phyloP scores from a whole-genome alignment of 2,797 vertebrate genomes.

The Sebastes baramenuke region DNA sequence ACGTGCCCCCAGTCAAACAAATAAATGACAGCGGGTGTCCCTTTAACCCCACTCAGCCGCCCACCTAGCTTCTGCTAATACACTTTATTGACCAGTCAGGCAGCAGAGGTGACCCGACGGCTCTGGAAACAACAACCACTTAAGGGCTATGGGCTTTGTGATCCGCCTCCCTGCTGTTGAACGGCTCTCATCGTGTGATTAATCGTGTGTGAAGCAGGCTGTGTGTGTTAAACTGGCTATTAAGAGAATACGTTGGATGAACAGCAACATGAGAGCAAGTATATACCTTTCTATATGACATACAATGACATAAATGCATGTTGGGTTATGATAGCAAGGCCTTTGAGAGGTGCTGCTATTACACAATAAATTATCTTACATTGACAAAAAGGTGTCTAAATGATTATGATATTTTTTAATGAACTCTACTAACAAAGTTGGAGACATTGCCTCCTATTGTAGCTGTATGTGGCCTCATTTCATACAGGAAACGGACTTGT shows the following conservation, averaged over 20 bases:
- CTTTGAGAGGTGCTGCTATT: not conserved
- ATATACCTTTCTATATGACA: not conserved
- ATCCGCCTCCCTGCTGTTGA: slow-evolving; percentile 3
- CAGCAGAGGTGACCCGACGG: slow-evolving; percentile 30
- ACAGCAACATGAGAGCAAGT: not conserved
- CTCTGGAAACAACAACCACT: slow-evolving; percentile 34
- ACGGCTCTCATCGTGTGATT: slow-evolving; percentile 20
- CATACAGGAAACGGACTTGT: slow-evolving; percentile 30
- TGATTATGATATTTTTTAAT: not conserved
- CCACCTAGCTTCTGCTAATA: slow-evolving; percentile 11
- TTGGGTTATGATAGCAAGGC: not conserved
- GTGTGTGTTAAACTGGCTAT: not conserved
- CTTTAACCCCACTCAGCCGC: slow-evolving; percentile 13
- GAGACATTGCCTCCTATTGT: not conserved
- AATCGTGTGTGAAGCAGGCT: slow-evolving; percentile 23
- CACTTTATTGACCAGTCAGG: slow-evolving; percentile 37
- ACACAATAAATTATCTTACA: not conserved
- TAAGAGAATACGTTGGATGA: not conserved
- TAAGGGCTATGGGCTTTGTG: slow-evolving; percentile 2
- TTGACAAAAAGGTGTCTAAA: not conserved
- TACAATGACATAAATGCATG: not conserved
- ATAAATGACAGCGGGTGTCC: not conserved
- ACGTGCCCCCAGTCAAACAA: slow-evolving; percentile 4
- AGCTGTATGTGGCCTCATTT: slow-evolving; percentile 1
- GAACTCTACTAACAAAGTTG: not conserved